A percentile compares a stretch with the other conserved stretches of the same genome.
Conservation (phyloP, 1,140 invertebrate genomes). For the Teleopsis dalmanni region DNA sequence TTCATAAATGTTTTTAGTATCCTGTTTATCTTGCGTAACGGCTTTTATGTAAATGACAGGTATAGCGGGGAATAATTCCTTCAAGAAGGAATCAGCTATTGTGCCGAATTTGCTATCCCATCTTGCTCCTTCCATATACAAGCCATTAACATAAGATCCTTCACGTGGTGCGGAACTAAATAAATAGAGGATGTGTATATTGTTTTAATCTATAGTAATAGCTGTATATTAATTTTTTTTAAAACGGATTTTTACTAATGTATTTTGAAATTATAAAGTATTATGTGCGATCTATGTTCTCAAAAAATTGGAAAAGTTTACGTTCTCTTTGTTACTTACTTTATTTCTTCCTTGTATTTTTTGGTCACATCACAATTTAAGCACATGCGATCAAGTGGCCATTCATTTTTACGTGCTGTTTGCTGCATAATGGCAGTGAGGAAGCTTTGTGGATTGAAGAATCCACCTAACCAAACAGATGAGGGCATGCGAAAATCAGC, state of each 20-base stretch:
- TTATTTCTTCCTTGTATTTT: conserved; percentile 78
- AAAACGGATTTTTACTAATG: too few relatives aligned
- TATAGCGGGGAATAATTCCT: conserved; percentile 84
- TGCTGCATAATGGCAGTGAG: conserved; percentile 96
- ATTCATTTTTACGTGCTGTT: conserved; percentile 89
- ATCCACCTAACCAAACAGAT: conserved; percentile 85
- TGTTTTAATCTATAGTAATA: too few relatives aligned
- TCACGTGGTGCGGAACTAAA: conserved; percentile 70
- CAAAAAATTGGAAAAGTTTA: not conserved
- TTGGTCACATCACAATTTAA: conserved; percentile 91
- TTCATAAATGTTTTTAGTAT: conserved; percentile 78
- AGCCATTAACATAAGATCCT: conserved; percentile 81
- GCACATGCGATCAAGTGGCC: conserved; percentile 93
- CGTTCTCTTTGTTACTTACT: conserved; percentile 43
- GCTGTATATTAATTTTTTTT: too few relatives aligned
- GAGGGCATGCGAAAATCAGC: conserved; percentile 72
- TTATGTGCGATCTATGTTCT: too few relatives aligned
- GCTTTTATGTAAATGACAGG: conserved; percentile 88
- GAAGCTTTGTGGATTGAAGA: conserved; percentile 96
- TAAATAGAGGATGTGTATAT: not conserved
- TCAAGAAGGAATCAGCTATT: conserved; percentile 75
- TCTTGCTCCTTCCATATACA: conserved; percentile 90
- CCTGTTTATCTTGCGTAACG: conserved; percentile 81
- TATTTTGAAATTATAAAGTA: too few relatives aligned
- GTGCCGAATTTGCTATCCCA: conserved; percentile 74